Evolutionary conservation across 92 coral and sea anemone species (phyloP), one percentile per base, ranked within the genome.

Genomic region (Porites evermanni): DNA sequence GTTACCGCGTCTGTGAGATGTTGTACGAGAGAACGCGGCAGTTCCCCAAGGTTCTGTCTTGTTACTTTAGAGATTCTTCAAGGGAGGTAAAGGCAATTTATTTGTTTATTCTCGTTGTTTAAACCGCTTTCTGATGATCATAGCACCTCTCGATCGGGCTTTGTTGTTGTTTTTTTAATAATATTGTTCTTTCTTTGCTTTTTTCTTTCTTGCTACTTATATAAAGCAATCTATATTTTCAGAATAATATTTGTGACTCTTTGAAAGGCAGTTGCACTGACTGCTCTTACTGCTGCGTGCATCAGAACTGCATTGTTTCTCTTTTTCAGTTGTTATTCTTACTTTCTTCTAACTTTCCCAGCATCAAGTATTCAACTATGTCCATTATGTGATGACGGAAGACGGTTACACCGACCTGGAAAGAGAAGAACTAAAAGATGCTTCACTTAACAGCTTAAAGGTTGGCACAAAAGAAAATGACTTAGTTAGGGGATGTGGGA

Each of bases 1-100:
- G 99, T 70, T 97, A 91, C 90, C 99, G 96, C 65, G 97, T 97
- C 80, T 97, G 99, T 82, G 99, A 97, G 78, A 83, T 95, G 89
- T 81, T 97, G 80, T 97, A 97, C 80, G 96, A 91, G 71, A 91
- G 89, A 86, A 93, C 92, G 80, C 92, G 99, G 50, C 98, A 93
- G 80, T 97, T 95, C 79, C 91, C 95, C 65, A 97, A 93, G 80
- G 94, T 97, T 20, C 72, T 97, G 66, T 93, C 95, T 5, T 97
- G 99, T 83, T 97, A 95, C 88, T 97, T 95, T 80, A 91, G 99
- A 86, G 99, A 97, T 75, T 84, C 91, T 0, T 88, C 82, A 9
- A 82, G 99, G 73, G 93, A 93, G 98, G 99, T 97, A 84, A 29
- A 91, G 5, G 7, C 61, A 51, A 47, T 32, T 2, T 7, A n/a